Conservation (phyloP, 2,888 invertebrate species). For the Ophion ventricosus region DNA sequence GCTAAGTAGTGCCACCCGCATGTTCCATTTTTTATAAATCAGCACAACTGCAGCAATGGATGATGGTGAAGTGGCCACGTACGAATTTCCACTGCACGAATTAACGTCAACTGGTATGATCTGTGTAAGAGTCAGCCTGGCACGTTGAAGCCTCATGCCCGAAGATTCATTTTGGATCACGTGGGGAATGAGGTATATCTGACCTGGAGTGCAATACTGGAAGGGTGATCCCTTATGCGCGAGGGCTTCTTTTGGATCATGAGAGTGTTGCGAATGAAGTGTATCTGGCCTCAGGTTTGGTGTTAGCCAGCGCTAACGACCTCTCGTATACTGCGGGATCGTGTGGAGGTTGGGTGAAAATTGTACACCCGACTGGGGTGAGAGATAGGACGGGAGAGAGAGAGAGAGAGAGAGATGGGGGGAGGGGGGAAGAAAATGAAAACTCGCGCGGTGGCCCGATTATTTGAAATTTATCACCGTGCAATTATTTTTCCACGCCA, state of each 20-base stretch:
- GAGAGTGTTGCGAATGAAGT: constrained; percentile 31
- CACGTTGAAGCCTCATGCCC: too few relatives aligned
- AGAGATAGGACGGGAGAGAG: background rate
- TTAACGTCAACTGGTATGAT: too few relatives aligned
- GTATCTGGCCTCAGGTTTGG: constrained; percentile 32
- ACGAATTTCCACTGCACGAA: too few relatives aligned
- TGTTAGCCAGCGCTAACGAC: constrained; percentile 55
- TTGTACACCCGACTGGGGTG: constrained; percentile 23
- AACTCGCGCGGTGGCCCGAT: constrained; percentile 63
- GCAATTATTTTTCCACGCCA: constrained; percentile 66
- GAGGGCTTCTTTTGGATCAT: background rate
- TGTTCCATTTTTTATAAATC: too few relatives aligned
- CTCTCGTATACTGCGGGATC: constrained; percentile 22
- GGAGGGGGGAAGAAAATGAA: constrained; percentile 35
- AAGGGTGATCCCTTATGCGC: constrained; percentile 43
- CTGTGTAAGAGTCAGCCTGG: too few relatives aligned
- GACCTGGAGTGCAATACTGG: constrained; percentile 10
- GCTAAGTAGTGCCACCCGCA: too few relatives aligned
- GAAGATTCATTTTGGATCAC: background rate
- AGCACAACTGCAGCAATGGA: too few relatives aligned
- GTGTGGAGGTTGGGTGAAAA: constrained; percentile 50
- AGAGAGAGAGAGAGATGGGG: background rate
- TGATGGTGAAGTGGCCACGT: too few relatives aligned
- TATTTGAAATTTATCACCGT: constrained; percentile 65
- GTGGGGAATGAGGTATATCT: background rate